Evolutionary conservation across 2,888 invertebrate genomes (phyloP).

Genomic region (Brenthis daphne): DNA sequence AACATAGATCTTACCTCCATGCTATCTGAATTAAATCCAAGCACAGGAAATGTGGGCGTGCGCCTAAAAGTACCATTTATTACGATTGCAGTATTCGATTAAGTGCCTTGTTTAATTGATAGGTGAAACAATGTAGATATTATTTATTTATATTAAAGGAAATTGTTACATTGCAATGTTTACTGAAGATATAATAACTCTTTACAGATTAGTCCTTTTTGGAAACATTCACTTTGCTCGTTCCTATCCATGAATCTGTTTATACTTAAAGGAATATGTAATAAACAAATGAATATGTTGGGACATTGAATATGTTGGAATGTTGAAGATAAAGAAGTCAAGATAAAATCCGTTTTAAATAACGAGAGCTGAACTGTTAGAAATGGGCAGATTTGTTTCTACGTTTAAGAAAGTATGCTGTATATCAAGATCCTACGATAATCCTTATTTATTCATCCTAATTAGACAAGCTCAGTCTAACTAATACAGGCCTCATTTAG

Average conservation of each 20-base stretch:
- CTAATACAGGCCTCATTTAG: conserved; percentile 47
- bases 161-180: background rate
- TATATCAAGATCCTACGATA: conserved; percentile 66
- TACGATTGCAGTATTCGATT: conserved; percentile 15
- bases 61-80: conserved; percentile 25
- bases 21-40: conserved; percentile 22
- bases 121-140: conserved; percentile 9
- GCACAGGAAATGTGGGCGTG: conserved; percentile 23
- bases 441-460: conserved; percentile 74
- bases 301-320: too few species aligned
- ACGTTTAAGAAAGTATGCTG: conserved; percentile 32
- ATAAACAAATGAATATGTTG: too few species aligned
- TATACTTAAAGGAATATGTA: too few species aligned
- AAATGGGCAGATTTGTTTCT: conserved; percentile 24
- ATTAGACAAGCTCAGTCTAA: conserved; percentile 59
- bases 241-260: too few species aligned
- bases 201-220: too few species aligned
- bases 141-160: background rate
- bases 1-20: conserved; percentile 10
- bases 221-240: too few species aligned
- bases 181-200: background rate
- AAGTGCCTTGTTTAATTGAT: conserved; percentile 21
- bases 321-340: conserved; percentile 27
- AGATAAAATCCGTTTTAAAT: conserved; percentile 22
- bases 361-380: conserved; percentile 17